A percentile compares a stretch with the other conserved stretches of the same genome.
Conservation (phyloP, 53 echinoderm and acorn worm species). For the Henricia sp. region DNA sequence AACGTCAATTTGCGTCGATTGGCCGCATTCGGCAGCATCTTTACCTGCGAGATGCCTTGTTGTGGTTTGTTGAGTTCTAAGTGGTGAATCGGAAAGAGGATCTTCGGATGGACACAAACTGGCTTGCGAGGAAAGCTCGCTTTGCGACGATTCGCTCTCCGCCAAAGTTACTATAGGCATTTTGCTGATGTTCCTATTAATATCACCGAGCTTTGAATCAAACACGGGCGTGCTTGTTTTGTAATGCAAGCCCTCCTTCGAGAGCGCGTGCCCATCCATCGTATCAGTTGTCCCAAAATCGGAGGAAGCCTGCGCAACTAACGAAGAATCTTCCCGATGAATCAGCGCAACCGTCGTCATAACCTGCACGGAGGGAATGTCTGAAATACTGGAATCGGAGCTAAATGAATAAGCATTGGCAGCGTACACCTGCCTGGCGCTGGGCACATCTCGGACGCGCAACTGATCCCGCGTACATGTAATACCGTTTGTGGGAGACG, state of each 20-base stretch:
- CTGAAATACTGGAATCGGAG: slow-evolving; percentile 69
- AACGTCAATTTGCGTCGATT: not conserved
- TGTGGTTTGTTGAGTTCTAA: slow-evolving; percentile 38
- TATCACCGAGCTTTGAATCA: slow-evolving; percentile 19
- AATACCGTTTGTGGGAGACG: slow-evolving; percentile 38
- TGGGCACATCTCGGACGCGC: slow-evolving; percentile 49
- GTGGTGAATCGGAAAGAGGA: slow-evolving; percentile 18
- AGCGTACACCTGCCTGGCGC: slow-evolving; percentile 43
- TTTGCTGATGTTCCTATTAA: slow-evolving; percentile 34
- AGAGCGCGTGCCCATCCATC: slow-evolving; percentile 11
- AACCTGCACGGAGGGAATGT: slow-evolving; percentile 68
- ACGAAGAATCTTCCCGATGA: slow-evolving; percentile 78
- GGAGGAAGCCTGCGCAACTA: slow-evolving; percentile 12
- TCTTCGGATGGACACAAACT: slow-evolving; percentile 48
- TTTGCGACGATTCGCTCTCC: slow-evolving; percentile 50
- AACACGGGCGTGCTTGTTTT: not conserved
- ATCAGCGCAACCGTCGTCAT: slow-evolving; percentile 83
- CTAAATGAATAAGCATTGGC: slow-evolving; percentile 71
- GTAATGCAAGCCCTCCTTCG: not conserved
- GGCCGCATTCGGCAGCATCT: slow-evolving; percentile 8
- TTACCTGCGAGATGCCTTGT: slow-evolving; percentile 7
- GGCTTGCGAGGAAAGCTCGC: slow-evolving; percentile 46
- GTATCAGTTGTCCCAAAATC: slow-evolving; percentile 30
- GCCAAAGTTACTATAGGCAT: slow-evolving; percentile 32
- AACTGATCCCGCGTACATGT: slow-evolving; percentile 18